Conservation (phyloP, 2,888 invertebrate genomes). For the Coleophora deauratella region DNA sequence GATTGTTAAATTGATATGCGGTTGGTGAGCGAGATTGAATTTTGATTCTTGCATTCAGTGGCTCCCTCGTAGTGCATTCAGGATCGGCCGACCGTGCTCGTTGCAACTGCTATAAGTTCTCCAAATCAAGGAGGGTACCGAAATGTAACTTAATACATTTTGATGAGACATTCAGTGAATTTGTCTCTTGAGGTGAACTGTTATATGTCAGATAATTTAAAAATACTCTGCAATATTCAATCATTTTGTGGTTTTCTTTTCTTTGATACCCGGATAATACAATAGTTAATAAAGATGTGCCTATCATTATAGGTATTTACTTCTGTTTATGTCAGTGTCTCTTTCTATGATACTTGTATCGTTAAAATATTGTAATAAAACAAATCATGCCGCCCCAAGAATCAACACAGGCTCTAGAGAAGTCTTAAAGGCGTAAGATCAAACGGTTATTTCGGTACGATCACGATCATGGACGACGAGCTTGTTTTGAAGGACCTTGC, state of each 20-base stretch:
- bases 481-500: conserved; percentile 18
- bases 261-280: no score
- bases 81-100: conserved; percentile 36
- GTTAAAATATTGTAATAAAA: no score
- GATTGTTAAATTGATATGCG: conserved; percentile 54
- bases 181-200: no score
- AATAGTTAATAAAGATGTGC: no score
- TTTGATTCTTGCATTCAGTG: conserved; percentile 38
- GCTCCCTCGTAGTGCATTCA: conserved; percentile 34
- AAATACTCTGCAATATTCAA: no score
- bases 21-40: conserved; percentile 49
- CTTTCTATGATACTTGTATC: no score
- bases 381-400: conserved; percentile 3
- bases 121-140: not conserved
- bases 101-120: conserved; percentile 18
- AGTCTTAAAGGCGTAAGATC: conserved; percentile 51
- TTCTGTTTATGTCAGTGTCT: no score
- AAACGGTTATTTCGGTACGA: conserved; percentile 44
- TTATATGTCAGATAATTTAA: no score
- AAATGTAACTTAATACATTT: no score
- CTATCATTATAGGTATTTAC: no score
- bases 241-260: no score
- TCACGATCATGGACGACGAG: conserved; percentile 28
- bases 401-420: conserved; percentile 26
- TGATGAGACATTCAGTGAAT: no score